These are phyloP conservation scores for Smutsia temminckii DNA, from an alignment of 2,797 vertebrate genomes.

Conservation along the genomic window DNA sequence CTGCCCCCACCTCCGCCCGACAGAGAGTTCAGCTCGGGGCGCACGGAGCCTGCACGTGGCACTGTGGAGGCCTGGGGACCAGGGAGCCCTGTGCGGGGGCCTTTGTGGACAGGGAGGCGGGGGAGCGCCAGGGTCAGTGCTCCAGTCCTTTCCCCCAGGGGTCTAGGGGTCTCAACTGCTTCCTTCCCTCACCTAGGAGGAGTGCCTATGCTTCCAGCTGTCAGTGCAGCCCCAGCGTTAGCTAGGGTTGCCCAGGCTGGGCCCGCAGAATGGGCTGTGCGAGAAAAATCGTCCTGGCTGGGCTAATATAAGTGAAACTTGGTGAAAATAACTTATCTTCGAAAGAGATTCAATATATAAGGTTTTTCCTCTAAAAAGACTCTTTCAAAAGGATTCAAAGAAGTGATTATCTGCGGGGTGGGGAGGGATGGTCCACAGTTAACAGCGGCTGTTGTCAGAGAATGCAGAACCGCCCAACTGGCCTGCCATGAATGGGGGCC, in stretches of 20 bases:
- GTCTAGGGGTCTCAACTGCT: not conserved
- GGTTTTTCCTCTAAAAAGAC: not conserved
- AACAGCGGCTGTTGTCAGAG: not conserved
- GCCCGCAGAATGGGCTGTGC: not conserved
- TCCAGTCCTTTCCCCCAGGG: not conserved
- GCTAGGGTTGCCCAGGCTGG: not conserved
- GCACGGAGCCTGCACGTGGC: fast-evolving
- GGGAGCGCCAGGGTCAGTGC: fast-evolving
- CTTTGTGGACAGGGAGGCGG: not conserved
- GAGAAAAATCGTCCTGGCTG: not conserved
- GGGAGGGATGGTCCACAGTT: not conserved
- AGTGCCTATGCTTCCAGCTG: not conserved
- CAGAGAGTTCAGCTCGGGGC: no score
- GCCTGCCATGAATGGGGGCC: not conserved
- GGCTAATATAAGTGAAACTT: not conserved
- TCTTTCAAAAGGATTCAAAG: not conserved
- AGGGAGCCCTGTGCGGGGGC: no score
- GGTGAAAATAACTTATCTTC: not conserved
- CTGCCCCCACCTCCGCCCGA: fast-evolving
- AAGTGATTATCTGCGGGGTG: no score
- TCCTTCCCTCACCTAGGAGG: not conserved
- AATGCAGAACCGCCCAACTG: fast-evolving
- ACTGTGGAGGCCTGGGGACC: no score
- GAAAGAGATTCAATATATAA: not conserved
- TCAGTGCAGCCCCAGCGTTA: not conserved